Percentiles rank a stretch among this genome's conserved stretches.
These are phyloP conservation scores for Lithophane leautieri DNA, from an alignment of 2,888 invertebrate genomes.

Conservation along the genomic window DNA sequence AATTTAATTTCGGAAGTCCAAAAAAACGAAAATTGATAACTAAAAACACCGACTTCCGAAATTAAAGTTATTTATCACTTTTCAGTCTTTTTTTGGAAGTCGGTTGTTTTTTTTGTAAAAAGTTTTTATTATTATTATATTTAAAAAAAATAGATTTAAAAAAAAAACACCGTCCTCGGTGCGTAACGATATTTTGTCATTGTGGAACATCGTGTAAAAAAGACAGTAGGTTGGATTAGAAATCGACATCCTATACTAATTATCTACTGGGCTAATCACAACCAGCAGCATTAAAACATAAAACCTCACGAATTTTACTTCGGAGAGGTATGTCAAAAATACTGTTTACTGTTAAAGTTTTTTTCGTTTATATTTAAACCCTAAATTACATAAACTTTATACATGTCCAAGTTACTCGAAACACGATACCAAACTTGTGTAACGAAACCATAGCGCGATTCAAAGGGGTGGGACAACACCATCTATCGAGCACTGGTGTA, in stretches of 20 bases:
- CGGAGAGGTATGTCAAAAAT: conserved; percentile 26
- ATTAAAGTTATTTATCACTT: too few relatives aligned
- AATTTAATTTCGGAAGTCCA: too few relatives aligned
- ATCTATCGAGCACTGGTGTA: conserved; percentile 12
- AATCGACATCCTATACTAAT: not conserved
- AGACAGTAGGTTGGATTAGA: not conserved
- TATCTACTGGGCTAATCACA: not conserved
- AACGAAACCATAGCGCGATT: conserved; percentile 31
- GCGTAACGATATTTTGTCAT: not conserved
- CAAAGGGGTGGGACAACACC: not conserved
- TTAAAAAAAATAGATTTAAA: not conserved
- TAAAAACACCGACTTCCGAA: too few relatives aligned
- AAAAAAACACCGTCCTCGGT: not conserved
- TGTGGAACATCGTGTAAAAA: not conserved
- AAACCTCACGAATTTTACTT: conserved; percentile 21
- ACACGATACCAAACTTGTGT: not conserved
- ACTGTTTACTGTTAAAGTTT: not conserved
- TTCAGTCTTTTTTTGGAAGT: too few relatives aligned
- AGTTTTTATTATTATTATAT: too few relatives aligned
- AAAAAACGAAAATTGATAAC: too few relatives aligned
- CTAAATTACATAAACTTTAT: not conserved
- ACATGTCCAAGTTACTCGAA: not conserved
- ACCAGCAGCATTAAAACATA: not conserved
- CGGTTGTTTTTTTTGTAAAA: too few relatives aligned
- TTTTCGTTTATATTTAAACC: not conserved